These are phyloP conservation scores for Argynnis bischoffii DNA, from an alignment of 2,888 invertebrate genomes.

Conservation along the genomic window DNA sequence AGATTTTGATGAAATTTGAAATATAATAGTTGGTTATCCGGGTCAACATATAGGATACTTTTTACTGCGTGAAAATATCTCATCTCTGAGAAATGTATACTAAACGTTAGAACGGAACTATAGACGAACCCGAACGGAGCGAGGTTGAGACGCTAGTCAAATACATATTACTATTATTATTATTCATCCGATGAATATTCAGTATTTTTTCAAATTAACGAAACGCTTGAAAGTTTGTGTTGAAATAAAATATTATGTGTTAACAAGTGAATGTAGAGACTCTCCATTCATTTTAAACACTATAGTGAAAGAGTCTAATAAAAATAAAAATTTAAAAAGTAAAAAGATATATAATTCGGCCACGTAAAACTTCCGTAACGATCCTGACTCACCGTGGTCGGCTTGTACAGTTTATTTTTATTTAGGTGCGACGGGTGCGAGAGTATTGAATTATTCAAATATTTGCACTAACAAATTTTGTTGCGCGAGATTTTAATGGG, in stretches of 20 bases:
- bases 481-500: slow-evolving; percentile 15
- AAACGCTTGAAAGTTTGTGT: too few species aligned
- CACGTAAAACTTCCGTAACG: slow-evolving; percentile 23
- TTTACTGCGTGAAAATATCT: too few species aligned
- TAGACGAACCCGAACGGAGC: too few species aligned
- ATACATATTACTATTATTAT: too few species aligned
- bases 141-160: too few species aligned
- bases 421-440: slow-evolving; percentile 11
- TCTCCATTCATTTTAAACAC: not conserved
- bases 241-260: not conserved
- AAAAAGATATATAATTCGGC: slow-evolving; percentile 9
- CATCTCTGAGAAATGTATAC: too few species aligned
- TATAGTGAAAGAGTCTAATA: not conserved
- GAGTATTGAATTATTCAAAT: slow-evolving; percentile 20
- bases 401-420: slow-evolving; percentile 25
- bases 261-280: not conserved
- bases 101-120: too few species aligned
- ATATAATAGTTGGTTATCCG: too few species aligned
- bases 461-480: slow-evolving; percentile 11
- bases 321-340: slow-evolving; percentile 14
- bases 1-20: too few species aligned
- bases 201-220: too few species aligned
- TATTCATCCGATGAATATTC: too few species aligned
- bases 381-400: slow-evolving; percentile 21
- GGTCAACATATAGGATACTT: too few species aligned